These are phyloP conservation scores for Anagyrus pseudococci DNA, from an alignment of 2,888 invertebrate genomes.

Conservation along the genomic window DNA sequence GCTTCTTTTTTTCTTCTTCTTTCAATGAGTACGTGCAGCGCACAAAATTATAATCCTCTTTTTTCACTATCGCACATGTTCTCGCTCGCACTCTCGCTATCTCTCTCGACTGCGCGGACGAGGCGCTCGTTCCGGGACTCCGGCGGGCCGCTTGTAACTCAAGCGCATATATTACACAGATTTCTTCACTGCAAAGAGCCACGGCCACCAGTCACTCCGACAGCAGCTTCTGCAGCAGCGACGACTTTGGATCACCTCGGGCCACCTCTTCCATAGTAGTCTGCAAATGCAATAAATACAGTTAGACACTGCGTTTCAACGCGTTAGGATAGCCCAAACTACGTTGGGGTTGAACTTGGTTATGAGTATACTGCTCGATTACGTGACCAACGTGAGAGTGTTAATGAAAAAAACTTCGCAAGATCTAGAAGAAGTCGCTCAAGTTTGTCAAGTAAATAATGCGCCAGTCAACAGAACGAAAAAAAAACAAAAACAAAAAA, in stretches of 20 bases:
- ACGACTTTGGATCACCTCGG: slow-evolving; percentile 81
- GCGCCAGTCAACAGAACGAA: slow-evolving; percentile 29
- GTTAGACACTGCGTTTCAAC: neutral
- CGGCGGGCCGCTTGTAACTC: no score
- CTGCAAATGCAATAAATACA: slow-evolving; percentile 63
- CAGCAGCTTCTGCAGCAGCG: slow-evolving; percentile 84
- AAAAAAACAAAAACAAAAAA: no score
- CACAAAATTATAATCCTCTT: slow-evolving; percentile 11
- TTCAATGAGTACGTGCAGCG: neutral
- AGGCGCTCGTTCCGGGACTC: no score
- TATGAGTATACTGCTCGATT: neutral
- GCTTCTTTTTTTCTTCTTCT: slow-evolving; percentile 36
- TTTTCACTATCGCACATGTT: no score
- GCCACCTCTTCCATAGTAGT: slow-evolving; percentile 78
- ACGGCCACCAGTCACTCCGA: slow-evolving; percentile 73
- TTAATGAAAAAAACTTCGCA: slow-evolving; percentile 10
- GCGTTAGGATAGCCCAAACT: no score
- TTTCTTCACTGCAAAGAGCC: slow-evolving; percentile 62
- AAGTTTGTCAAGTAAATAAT: slow-evolving; percentile 25
- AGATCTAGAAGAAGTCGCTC: slow-evolving; percentile 11
- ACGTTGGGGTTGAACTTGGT: no score
- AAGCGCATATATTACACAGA: slow-evolving; percentile 59
- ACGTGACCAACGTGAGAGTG: slow-evolving; percentile 6
- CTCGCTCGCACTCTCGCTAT: no score
- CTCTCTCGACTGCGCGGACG: no score